These are phyloP conservation scores for Menidia beryllina DNA, from an alignment of 2,113 vertebrate genomes.

Conservation along the genomic window DNA sequence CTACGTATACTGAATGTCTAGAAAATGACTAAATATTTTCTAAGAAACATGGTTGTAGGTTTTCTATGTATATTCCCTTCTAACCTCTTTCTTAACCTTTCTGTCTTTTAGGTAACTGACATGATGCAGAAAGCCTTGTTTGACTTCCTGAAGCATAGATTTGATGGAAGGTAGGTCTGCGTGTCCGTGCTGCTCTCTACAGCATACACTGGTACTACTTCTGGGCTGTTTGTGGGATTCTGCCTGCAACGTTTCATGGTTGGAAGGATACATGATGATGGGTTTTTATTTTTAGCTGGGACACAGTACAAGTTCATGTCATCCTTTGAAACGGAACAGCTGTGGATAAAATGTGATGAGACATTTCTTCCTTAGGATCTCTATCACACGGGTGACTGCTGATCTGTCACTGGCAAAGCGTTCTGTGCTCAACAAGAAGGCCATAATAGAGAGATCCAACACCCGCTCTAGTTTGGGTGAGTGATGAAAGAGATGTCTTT, in stretches of 20 bases:
- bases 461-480: constrained; percentile 95
- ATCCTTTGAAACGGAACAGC: constrained; percentile 53
- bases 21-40: not conserved
- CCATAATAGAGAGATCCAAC: constrained; percentile 95
- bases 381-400: constrained; percentile 96
- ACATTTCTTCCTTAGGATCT: constrained; percentile 85
- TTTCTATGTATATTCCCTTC: not conserved
- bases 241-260: constrained; percentile 48
- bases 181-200: constrained; percentile 5
- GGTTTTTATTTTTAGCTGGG: constrained; percentile 61
- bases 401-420: constrained; percentile 96
- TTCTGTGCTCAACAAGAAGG: constrained; percentile 96
- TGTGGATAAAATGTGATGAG: constrained; percentile 62
- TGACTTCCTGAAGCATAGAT: constrained; percentile 96
- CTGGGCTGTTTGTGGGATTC: constrained; percentile 18
- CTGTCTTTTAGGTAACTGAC: constrained; percentile 88
- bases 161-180: constrained; percentile 90
- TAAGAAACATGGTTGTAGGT: not conserved
- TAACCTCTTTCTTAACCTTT: not conserved
- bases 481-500: constrained; percentile 40
- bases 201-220: constrained; percentile 20
- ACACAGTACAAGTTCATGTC: constrained; percentile 26
- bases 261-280: constrained; percentile 44
- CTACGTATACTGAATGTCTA: too few species aligned
- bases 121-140: constrained; percentile 88